Evolutionary conservation across 2,113 vertebrate genomes (phyloP).

Genomic region (Pardalotus punctatus): DNA sequence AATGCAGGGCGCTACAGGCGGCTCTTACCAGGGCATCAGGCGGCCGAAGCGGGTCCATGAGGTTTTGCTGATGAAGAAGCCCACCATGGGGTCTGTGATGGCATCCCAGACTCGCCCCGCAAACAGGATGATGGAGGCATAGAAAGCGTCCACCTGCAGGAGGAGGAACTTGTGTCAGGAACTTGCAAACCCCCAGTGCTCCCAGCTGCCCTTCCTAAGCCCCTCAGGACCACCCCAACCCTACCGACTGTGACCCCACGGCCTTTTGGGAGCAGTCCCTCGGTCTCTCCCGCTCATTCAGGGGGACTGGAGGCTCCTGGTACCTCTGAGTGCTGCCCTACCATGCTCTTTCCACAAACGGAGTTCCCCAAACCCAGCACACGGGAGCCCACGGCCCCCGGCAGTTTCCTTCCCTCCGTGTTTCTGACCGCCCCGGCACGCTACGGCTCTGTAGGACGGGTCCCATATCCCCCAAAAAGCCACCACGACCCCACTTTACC

Average conservation of each 20-base stretch:
- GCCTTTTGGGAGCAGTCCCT: background rate
- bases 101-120: constrained; percentile 92
- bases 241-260: accelerated
- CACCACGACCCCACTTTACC: background rate
- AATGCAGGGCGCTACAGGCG: background rate
- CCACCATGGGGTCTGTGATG: constrained; percentile 90
- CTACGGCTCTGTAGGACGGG: accelerated
- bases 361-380: background rate
- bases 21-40: constrained; percentile 92
- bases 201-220: background rate
- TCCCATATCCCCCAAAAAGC: accelerated
- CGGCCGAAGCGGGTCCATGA: constrained; percentile 84
- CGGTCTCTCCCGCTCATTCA: accelerated
- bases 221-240: background rate
- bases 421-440: background rate
- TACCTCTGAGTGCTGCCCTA: accelerated
- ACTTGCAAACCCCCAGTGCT: accelerated
- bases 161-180: background rate
- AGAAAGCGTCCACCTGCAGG: constrained; percentile 82
- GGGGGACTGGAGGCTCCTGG: background rate
- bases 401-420: accelerated
- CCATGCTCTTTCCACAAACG: accelerated
- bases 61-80: constrained; percentile 91
- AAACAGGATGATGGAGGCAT: constrained; percentile 92
- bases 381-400: background rate